A percentile compares a stretch with the other conserved stretches of the same genome.
Conservation (phyloP, 2,888 invertebrate genomes). For the Seira musarum region DNA sequence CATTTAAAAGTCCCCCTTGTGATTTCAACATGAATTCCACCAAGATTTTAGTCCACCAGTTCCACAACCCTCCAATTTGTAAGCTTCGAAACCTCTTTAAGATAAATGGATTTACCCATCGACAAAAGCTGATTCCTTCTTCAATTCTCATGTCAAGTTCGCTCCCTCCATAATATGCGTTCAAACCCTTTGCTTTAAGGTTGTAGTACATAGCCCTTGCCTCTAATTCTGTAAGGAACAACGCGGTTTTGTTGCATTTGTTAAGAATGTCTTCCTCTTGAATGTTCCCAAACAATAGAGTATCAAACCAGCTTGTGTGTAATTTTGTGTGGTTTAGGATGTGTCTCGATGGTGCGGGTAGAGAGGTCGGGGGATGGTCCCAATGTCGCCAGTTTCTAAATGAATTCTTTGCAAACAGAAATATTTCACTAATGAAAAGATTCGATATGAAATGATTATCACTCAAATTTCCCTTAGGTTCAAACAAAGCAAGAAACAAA, state of each 20-base stretch:
- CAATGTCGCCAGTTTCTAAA: background rate
- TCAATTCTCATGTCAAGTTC: background rate
- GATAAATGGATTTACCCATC: conserved; percentile 22
- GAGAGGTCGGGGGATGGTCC: background rate
- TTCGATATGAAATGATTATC: background rate
- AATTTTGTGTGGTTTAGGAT: conserved; percentile 10
- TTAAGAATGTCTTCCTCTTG: background rate
- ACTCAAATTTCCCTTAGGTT: background rate
- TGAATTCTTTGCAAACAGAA: conserved; percentile 20
- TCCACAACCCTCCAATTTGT: background rate
- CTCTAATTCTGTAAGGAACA: conserved; percentile 15
- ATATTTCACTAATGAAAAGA: conserved; percentile 20
- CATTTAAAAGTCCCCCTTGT: conserved; percentile 1
- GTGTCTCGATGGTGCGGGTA: background rate
- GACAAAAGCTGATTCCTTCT: background rate
- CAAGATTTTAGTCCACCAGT: conserved; percentile 16
- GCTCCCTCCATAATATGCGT: conserved; percentile 15
- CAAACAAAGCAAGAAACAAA: background rate
- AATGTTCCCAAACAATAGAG: background rate
- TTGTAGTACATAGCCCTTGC: background rate
- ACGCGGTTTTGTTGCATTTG: conserved; percentile 16
- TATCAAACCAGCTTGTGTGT: background rate
- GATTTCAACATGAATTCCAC: conserved; percentile 1
- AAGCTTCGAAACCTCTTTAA: background rate
- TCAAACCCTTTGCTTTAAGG: background rate